Evolutionary conservation across 2,888 invertebrate genomes (phyloP), one percentile per base, ranked within the genome.

Genomic region (Eremobia ochroleuca): DNA sequence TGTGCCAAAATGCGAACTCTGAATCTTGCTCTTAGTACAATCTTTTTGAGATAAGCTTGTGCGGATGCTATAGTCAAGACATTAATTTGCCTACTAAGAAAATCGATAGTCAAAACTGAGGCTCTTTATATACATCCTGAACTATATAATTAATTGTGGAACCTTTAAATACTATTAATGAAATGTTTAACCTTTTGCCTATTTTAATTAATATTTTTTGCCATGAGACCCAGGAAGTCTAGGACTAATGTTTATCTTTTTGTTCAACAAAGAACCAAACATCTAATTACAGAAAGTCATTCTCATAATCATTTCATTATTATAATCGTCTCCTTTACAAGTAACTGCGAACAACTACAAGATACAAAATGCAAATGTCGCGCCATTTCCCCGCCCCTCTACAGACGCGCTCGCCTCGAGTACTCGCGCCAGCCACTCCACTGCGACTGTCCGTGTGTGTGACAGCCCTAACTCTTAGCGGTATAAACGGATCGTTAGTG

Each of bases 281-380:
- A 43, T 52, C 0, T 8, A 8, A 55, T 64, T 3, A n/a, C 5
- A 5, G 0, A 34, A 74, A 58, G n/a, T 4, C 34, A 67, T 49
- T 21, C 1, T 40, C 18, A n/a, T n/a, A n/a, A n/a, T n/a, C 0
- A 43, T 15, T 28, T 55, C 59, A 61, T 55, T 55, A 65, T 68
- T 55, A 61, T 66, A 71, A 79, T 71, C 18, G 40, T 70, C 40
- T 69, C 21, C 37, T 46, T 85, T 55, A 69, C 68, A 80, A 66
- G 28, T 66, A 73, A 75, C 59, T 34, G 59, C 28, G 18, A 79
- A 46, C 70, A 65, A 73, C 49, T 77, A 75, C 73, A 79, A 87
- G 88, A 85, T 68, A 80, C 82, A 77, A 74, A 77, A 88, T 88
- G 88, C 85, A 85, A 88, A 88, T 82, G 37, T 6, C 13, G 4